Percentiles rank a stretch among this genome's conserved stretches.
Evolutionary conservation across 2,113 vertebrate species (phyloP).

Genomic region (Petroica traversi): DNA sequence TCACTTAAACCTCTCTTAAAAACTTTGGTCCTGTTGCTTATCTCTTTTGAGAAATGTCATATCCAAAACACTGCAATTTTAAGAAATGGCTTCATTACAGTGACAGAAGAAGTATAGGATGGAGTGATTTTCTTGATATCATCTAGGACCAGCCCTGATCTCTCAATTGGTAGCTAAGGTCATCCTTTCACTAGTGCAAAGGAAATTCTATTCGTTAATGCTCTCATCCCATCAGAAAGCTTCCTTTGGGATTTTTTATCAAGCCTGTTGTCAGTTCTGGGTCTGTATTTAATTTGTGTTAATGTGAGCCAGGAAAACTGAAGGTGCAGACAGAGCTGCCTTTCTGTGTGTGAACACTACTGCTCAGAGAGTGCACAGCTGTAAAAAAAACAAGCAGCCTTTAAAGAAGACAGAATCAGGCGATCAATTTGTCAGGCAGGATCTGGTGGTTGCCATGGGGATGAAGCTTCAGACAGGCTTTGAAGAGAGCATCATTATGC

Average conservation of each 20-base stretch:
- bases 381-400: slow-evolving; percentile 1
- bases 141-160: background rate
- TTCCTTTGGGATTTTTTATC: background rate
- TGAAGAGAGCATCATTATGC: slow-evolving; percentile 60
- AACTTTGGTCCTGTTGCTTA: background rate
- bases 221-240: background rate
- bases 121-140: background rate
- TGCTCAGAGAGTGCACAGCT: background rate
- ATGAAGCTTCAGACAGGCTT: slow-evolving; percentile 44
- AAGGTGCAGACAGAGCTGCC: background rate
- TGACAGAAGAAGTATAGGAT: background rate
- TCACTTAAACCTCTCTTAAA: background rate
- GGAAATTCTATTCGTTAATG: background rate
- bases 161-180: background rate
- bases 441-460: slow-evolving; percentile 72
- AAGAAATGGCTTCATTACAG: background rate
- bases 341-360: background rate
- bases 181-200: background rate
- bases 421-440: slow-evolving; percentile 40
- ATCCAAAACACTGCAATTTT: background rate
- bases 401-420: slow-evolving; percentile 31
- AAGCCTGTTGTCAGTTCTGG: background rate
- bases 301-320: background rate
- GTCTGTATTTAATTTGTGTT: background rate
- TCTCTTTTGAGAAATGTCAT: background rate